A percentile compares a stretch with the other conserved stretches of the same genome.
Evolutionary conservation across 2,888 invertebrate genomes (phyloP).

Genomic region (Torymus tubicola): DNA sequence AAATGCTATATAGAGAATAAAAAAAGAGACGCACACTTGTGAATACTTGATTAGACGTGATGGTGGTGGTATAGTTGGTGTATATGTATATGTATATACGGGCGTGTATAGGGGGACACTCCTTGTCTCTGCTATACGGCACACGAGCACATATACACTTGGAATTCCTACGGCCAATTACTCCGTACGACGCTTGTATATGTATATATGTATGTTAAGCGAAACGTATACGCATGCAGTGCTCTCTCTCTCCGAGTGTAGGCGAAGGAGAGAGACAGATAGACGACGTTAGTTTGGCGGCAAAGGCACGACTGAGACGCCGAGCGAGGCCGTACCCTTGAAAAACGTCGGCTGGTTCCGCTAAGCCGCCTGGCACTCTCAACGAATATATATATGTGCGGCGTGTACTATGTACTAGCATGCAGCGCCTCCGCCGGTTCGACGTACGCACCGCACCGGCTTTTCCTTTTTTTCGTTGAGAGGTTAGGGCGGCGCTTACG

Average conservation of each 20-base stretch:
- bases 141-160: not conserved
- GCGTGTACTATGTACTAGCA: not conserved
- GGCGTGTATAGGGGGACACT: constrained; percentile 20
- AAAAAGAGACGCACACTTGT: too few relatives aligned
- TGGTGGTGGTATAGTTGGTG: too few relatives aligned
- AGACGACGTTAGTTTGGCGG: not conserved
- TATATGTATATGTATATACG: too few relatives aligned
- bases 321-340: constrained; percentile 23
- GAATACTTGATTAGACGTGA: too few relatives aligned
- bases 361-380: not conserved
- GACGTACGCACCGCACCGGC: not conserved
- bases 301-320: constrained; percentile 18
- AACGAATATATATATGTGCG: constrained; percentile 11
- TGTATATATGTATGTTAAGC: constrained; percentile 1
- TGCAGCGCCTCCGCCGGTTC: constrained; percentile 21
- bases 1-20: too few relatives aligned
- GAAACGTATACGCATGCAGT: too few relatives aligned
- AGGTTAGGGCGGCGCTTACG: constrained; percentile 38
- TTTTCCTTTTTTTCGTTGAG: not conserved
- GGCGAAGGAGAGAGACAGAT: not conserved
- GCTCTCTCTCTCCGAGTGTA: too few relatives aligned
- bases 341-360: constrained; percentile 22
- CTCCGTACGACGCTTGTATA: not conserved
- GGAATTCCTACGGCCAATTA: constrained; percentile 7
- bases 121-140: constrained; percentile 5